These are phyloP conservation scores for Ctenodactylus gundi DNA, from an alignment of 2,113 vertebrate genomes.

Conservation along the genomic window DNA sequence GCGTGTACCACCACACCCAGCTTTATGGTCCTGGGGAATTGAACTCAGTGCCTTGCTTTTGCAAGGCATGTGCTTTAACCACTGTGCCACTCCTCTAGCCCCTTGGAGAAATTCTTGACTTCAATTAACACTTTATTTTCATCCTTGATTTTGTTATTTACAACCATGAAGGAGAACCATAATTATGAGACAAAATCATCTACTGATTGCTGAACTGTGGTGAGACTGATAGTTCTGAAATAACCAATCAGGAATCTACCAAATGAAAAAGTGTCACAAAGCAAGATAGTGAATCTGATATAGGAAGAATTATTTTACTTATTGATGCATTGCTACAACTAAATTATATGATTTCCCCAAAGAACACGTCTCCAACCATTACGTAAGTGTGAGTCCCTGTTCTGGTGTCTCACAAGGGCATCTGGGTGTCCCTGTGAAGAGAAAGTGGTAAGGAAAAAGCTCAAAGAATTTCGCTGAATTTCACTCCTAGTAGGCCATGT, in stretches of 20 bases:
- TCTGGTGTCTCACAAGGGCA: background rate
- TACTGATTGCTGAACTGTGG: background rate
- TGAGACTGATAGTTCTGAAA: background rate
- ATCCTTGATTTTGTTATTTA: background rate
- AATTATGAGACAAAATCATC: background rate
- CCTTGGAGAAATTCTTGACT: no score
- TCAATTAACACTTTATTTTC: no score
- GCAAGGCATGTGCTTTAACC: no score
- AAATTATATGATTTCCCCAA: background rate
- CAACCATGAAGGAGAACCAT: background rate
- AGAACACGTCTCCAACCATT: background rate
- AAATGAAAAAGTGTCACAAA: background rate
- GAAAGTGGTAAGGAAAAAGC: background rate
- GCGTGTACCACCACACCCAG: no score
- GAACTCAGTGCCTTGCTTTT: no score
- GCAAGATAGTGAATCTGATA: background rate
- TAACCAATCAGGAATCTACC: background rate
- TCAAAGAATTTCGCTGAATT: background rate
- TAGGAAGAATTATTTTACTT: background rate
- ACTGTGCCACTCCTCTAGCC: no score
- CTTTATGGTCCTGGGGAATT: no score
- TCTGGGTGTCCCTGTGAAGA: background rate
- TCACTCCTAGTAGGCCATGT: no score
- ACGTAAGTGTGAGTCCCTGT: background rate
- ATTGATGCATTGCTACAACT: background rate